Percentiles rank a stretch among this genome's conserved stretches.
These are phyloP conservation scores for Anguilla obscura DNA, from an alignment of 2,797 vertebrate genomes.

Conservation along the genomic window DNA sequence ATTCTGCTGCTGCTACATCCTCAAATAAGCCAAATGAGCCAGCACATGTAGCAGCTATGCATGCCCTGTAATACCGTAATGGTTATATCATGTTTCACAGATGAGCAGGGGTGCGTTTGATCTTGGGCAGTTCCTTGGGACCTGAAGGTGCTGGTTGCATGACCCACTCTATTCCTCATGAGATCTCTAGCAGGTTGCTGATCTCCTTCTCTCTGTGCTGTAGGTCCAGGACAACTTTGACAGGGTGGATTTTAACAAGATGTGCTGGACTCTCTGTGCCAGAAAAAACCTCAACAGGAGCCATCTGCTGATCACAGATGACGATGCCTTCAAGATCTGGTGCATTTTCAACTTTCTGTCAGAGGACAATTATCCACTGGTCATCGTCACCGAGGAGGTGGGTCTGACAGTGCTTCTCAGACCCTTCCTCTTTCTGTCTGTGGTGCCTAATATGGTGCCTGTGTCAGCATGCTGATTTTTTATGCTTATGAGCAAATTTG, in stretches of 20 bases:
- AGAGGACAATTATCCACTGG: conserved; percentile 81
- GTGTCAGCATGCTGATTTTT: neutral
- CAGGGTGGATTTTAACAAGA: conserved; percentile 80
- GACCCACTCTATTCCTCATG: neutral
- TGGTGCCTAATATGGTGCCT: neutral
- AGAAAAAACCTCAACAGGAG: conserved; percentile 75
- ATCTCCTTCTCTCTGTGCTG: neutral
- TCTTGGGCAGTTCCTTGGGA: neutral
- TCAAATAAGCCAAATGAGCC: too few species aligned
- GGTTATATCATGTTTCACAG: too few species aligned
- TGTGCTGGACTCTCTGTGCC: conserved; percentile 85
- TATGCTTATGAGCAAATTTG: neutral
- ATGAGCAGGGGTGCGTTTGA: too few species aligned
- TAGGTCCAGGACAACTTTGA: conserved; percentile 75
- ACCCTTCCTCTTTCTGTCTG: conserved; percentile 1
- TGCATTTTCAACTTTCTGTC: conserved; percentile 86
- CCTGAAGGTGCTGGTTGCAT: neutral
- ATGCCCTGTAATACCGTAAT: too few species aligned
- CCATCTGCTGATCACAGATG: conserved; percentile 70
- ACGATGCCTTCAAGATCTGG: conserved; percentile 83
- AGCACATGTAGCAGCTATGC: too few species aligned
- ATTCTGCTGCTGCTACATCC: too few species aligned
- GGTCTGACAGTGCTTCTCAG: conserved; percentile 41
- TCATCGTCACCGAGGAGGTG: conserved; percentile 84
- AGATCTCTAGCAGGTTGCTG: neutral